A percentile compares a stretch with the other conserved stretches of the same genome.
Evolutionary conservation across 2,797 vertebrate species (phyloP).

Genomic region (Psittacula derbiana): DNA sequence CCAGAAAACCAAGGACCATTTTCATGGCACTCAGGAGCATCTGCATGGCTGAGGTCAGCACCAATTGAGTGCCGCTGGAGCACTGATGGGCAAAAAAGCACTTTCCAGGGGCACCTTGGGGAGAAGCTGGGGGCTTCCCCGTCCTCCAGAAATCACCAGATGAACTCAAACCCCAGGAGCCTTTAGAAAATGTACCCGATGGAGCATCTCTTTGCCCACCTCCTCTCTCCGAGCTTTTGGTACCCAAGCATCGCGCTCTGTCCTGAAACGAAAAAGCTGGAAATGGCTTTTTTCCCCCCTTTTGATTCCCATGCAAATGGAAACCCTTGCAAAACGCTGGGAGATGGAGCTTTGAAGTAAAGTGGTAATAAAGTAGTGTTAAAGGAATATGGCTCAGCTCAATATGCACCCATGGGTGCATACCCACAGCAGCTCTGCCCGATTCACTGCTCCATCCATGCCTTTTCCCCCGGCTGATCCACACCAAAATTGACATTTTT

Average conservation of each 20-base stretch:
- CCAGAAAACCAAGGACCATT: background rate
- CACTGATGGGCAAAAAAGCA: background rate
- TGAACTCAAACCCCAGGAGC: background rate
- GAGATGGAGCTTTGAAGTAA: background rate
- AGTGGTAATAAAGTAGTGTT: background rate
- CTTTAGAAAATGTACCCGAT: background rate
- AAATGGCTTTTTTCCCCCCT: background rate
- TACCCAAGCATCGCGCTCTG: accelerated
- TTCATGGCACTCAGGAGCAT: background rate
- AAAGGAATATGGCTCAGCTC: background rate
- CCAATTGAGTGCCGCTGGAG: background rate
- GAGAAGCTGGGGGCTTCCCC: background rate
- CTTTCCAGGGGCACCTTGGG: background rate
- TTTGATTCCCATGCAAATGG: background rate
- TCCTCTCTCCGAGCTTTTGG: background rate
- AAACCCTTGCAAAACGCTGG: background rate
- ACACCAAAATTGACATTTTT: background rate
- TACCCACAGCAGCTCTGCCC: background rate
- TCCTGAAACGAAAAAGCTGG: background rate
- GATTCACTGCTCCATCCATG: accelerated
- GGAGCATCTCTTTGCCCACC: background rate
- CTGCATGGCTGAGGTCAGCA: background rate
- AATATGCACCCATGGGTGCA: accelerated
- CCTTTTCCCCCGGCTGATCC: background rate
- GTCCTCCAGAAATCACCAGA: background rate